These are phyloP conservation scores for Empidonax alnorum DNA, from an alignment of 2,113 vertebrate species.

Conservation along the genomic window DNA sequence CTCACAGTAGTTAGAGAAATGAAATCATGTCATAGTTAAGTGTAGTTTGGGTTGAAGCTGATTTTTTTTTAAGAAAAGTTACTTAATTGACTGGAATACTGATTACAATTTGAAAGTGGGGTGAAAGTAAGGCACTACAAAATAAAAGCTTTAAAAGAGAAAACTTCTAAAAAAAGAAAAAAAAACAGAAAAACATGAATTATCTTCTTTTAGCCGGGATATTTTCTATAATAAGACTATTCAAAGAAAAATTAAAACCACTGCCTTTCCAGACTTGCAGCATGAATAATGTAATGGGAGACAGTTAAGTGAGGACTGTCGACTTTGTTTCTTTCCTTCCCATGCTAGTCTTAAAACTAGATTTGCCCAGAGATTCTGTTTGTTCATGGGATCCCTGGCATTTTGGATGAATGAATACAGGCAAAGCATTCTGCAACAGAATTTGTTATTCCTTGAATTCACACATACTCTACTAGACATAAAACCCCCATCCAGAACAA, in stretches of 20 bases:
- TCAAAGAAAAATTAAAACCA: neutral
- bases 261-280: neutral
- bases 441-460: neutral
- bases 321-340: neutral
- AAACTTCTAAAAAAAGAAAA: neutral
- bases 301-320: rapidly evolving
- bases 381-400: neutral
- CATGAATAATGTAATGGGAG: neutral
- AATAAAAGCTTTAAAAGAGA: neutral
- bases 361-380: neutral
- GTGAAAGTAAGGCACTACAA: neutral
- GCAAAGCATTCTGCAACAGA: neutral
- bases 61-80: neutral
- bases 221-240: neutral
- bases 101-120: neutral
- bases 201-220: neutral
- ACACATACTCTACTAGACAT: neutral
- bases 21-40: neutral
- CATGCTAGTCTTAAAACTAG: neutral
- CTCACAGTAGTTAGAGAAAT: neutral
- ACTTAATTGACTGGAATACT: neutral
- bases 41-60: neutral
- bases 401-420: neutral
- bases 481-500: neutral
- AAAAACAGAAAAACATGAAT: neutral